Percentiles rank a stretch among this genome's conserved stretches.
These are phyloP conservation scores for Tokudaia muenninki DNA, from an alignment of 2,797 vertebrate genomes.

Conservation along the genomic window DNA sequence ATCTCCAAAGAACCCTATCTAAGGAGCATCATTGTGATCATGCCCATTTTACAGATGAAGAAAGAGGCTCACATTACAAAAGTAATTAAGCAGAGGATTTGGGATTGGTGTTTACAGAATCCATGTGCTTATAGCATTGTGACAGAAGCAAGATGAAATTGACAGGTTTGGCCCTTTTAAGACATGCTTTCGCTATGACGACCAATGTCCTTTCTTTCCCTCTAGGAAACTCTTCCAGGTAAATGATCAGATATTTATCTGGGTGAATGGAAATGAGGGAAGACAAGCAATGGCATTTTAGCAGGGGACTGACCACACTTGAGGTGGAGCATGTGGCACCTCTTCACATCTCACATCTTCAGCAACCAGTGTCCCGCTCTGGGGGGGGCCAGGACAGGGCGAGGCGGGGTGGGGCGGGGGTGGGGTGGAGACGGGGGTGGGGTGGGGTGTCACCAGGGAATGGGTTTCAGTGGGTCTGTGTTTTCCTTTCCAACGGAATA, in stretches of 20 bases:
- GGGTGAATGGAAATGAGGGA: conserved; percentile 33
- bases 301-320: neutral
- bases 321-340: neutral
- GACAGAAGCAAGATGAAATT: neutral
- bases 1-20: neutral
- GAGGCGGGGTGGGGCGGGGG: neutral
- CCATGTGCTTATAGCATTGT: neutral
- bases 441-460: neutral
- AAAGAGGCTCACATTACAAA: neutral
- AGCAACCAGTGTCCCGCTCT: neutral
- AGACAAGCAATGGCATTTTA: neutral
- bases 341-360: neutral
- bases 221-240: conserved; percentile 24
- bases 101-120: neutral
- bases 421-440: no score
- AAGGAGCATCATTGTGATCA: neutral
- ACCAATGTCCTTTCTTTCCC: neutral
- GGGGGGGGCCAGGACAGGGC: neutral
- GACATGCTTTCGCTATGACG: conserved; percentile 13
- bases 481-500: neutral
- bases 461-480: neutral
- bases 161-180: neutral
- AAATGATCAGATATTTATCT: conserved; percentile 21
- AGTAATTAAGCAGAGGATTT: neutral
- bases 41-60: neutral